Percentiles rank a stretch among this genome's conserved stretches.
Evolutionary conservation across 30 jellyfish, hydroid and myxozoan genomes (phyloP).

Genomic region (Cassiopea andromeda): DNA sequence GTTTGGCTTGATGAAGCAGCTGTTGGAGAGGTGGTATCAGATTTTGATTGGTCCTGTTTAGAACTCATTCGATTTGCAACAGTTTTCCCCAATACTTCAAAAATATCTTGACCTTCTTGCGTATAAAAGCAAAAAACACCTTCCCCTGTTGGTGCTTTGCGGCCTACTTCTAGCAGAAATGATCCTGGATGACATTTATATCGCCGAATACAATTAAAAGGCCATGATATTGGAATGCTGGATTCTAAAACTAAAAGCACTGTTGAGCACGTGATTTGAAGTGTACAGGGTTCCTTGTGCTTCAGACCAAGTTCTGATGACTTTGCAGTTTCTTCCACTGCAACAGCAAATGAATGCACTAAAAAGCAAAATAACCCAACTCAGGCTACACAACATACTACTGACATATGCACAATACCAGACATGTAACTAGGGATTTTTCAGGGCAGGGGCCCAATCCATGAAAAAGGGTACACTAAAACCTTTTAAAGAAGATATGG

Average conservation of each 20-base stretch:
- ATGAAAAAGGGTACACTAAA: no score
- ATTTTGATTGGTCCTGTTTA: constrained; percentile 26
- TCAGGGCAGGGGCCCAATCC: no score
- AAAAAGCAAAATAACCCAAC: background rate
- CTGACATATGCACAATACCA: no score
- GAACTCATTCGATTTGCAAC: constrained; percentile 74
- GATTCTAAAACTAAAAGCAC: constrained; percentile 38
- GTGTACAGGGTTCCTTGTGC: constrained; percentile 34
- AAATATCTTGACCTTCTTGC: constrained; percentile 70
- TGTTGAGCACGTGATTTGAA: constrained; percentile 53
- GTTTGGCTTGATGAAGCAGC: constrained; percentile 18
- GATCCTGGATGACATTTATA: constrained; percentile 78
- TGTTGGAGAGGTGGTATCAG: constrained; percentile 9
- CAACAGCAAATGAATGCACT: constrained; percentile 62
- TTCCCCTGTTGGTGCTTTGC: constrained; percentile 94
- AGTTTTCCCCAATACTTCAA: constrained; percentile 74
- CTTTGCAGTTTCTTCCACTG: constrained; percentile 47
- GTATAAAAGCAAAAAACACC: constrained; percentile 87
- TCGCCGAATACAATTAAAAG: constrained; percentile 92
- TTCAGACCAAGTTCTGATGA: constrained; percentile 41
- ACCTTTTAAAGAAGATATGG: no score
- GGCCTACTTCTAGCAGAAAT: constrained; percentile 88
- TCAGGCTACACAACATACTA: no score
- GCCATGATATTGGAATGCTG: constrained; percentile 62
- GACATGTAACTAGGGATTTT: no score